Evolutionary conservation across 1,140 invertebrate species (phyloP), one percentile per base, ranked within the genome.

Genomic region (Galleria mellonella): DNA sequence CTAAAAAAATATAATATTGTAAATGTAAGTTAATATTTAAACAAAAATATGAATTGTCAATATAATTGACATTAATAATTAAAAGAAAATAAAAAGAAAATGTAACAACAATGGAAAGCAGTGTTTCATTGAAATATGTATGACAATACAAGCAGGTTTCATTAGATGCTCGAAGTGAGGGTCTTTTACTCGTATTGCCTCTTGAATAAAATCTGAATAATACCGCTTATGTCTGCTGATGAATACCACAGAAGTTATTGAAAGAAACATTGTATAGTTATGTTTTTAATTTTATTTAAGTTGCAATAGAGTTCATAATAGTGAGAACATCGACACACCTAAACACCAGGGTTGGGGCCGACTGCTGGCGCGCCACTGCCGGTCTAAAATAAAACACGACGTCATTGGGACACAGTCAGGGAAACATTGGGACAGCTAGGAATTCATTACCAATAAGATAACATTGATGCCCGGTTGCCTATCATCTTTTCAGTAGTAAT

Each of bases 301-400:
- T 77, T 63, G 61, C 61, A 67, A 69, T 62, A 69, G 62, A 14
- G 38, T 49, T 57, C 51, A 59, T 74, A 56, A 59, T 72, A 60
- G 37, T 69, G 71, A 69, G 71, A 76, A 87, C 83, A 84, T 74
- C 79, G 83, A 87, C 86, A 87, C 85, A 87, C 85, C 85, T 87
- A 87, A 84, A 86, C 67, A 86, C 85, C 68, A 87, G 79, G 63
- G 83, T 85, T 59, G 85, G 85, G 57, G 85, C 83, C 51, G 85
- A 87, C 83, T 87, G 85, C 83, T 87, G 85, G 45, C 85, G 75
- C 67, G 85, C 76, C 74, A 87, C 85, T 65, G 79, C 81, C 62
- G 85, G 85, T 86, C 85, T 87, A 84, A 79, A 84, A 87, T 77
- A 72, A 87, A 87, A 84, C 69, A 83, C 65, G 57, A 65, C 46